Percentiles rank a stretch among this genome's conserved stretches.
Conservation (phyloP, 2,113 vertebrate genomes). For the Helogale parvula region DNA sequence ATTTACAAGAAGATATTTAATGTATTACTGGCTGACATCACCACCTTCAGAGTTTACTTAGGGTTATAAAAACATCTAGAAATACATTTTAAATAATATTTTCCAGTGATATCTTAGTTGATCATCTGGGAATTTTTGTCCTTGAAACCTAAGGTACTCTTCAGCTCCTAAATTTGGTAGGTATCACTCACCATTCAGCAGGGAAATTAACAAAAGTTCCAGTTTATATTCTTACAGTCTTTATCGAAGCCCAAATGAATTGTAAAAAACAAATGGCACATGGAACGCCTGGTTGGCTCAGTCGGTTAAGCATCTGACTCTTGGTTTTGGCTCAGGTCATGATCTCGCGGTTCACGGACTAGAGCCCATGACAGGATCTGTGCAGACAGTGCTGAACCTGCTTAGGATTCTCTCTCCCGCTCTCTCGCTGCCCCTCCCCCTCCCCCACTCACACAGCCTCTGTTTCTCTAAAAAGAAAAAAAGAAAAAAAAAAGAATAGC, state of each 20-base stretch:
- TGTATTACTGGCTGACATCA: not conserved
- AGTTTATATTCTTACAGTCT: conserved; percentile 46
- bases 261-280: not conserved
- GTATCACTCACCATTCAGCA: conserved; percentile 32
- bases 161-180: not conserved
- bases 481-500: not conserved
- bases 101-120: not conserved
- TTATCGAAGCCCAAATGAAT: conserved; percentile 43
- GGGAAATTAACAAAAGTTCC: conserved; percentile 20
- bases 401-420: too few relatives aligned
- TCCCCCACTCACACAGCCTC: too few relatives aligned
- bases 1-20: conserved; percentile 20
- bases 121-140: not conserved
- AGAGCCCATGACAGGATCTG: too few relatives aligned
- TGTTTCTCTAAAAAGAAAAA: too few relatives aligned
- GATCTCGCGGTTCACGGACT: too few relatives aligned
- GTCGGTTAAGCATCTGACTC: too few relatives aligned
- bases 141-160: not conserved
- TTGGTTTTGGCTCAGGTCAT: too few relatives aligned
- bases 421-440: too few relatives aligned
- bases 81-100: conserved; percentile 48
- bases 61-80: conserved; percentile 2
- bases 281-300: too few relatives aligned
- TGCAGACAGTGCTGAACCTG: too few relatives aligned
- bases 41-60: not conserved